A percentile compares a stretch with the other conserved stretches of the same genome.
These are phyloP conservation scores for Alloscopus bannaensis DNA, from an alignment of 2,888 invertebrate genomes.

Conservation along the genomic window DNA sequence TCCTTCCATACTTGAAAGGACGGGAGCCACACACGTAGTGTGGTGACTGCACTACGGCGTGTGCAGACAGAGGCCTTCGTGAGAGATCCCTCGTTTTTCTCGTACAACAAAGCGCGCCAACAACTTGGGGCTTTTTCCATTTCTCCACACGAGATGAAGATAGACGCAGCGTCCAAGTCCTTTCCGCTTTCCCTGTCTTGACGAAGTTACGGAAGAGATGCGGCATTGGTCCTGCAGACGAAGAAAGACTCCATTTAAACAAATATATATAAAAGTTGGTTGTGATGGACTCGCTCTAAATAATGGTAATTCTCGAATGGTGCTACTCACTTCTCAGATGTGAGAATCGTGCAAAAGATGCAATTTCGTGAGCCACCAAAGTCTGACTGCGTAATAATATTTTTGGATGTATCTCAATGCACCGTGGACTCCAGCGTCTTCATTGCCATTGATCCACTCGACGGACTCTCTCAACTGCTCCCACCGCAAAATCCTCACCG, in stretches of 20 bases:
- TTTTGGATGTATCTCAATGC: too few relatives aligned
- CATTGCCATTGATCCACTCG: too few relatives aligned
- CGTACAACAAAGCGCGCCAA: slow-evolving; percentile 6
- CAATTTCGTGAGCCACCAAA: too few relatives aligned
- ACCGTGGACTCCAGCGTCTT: too few relatives aligned
- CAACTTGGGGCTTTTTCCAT: slow-evolving; percentile 22
- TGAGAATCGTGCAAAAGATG: too few relatives aligned
- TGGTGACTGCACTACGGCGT: too few relatives aligned
- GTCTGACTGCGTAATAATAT: too few relatives aligned
- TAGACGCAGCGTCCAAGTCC: not conserved
- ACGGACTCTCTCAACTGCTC: too few relatives aligned
- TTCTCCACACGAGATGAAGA: not conserved
- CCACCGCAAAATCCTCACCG: too few relatives aligned
- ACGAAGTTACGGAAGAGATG: not conserved
- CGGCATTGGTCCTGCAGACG: too few relatives aligned
- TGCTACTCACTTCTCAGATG: not conserved
- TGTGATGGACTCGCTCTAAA: not conserved
- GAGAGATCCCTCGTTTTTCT: not conserved
- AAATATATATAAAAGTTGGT: not conserved
- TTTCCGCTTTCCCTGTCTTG: not conserved
- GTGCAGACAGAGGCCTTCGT: too few relatives aligned
- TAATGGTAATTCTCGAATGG: not conserved
- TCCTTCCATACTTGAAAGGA: slow-evolving; percentile 22
- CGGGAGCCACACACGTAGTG: not conserved
- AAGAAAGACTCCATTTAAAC: too few relatives aligned